Evolutionary conservation across 1,140 invertebrate genomes (phyloP).

Genomic region (Antheraea pernyi): DNA sequence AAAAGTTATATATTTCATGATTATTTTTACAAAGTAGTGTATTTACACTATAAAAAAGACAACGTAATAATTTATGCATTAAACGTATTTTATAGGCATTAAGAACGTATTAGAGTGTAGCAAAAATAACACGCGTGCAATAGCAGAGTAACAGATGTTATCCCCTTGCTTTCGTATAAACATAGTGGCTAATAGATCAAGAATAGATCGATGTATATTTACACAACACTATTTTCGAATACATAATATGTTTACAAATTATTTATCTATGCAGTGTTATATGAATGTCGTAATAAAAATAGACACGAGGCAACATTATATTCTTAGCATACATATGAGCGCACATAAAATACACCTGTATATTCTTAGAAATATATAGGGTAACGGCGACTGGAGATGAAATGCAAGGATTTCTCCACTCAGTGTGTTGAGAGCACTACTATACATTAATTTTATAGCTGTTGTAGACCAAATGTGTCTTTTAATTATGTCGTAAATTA

Average conservation of each 20-base stretch:
- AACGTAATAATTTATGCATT: not conserved
- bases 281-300: not conserved
- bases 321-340: no score
- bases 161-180: slow-evolving; percentile 1
- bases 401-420: slow-evolving; percentile 16
- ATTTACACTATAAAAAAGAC: not conserved
- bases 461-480: no score
- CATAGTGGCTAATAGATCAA: not conserved
- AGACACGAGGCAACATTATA: not conserved
- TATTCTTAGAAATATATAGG: no score
- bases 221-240: not conserved
- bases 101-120: slow-evolving; percentile 1
- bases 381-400: not conserved
- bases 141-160: not conserved
- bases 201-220: slow-evolving; percentile 3
- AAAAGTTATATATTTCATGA: no score
- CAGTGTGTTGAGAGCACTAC: slow-evolving; percentile 14
- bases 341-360: no score
- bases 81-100: not conserved
- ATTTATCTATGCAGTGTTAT: not conserved
- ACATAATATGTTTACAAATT: not conserved
- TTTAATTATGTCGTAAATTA: no score
- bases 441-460: no score
- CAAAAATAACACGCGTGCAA: slow-evolving; percentile 1
- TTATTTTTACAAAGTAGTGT: not conserved